Base-by-base conservation (phyloP, 2,888 invertebrate species). In the Nemoura dubitans region DNA sequence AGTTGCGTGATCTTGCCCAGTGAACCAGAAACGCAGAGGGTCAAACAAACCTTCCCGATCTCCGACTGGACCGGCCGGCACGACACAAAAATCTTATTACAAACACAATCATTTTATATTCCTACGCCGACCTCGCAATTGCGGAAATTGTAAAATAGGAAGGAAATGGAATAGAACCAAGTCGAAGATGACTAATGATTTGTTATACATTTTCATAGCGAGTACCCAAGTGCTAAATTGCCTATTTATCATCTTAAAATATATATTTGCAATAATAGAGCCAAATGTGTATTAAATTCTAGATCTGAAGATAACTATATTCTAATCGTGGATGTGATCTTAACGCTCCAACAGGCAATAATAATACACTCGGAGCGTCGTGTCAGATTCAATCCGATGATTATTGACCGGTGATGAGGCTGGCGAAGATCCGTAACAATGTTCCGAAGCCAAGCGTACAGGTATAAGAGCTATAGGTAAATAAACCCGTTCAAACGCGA, bases 271-370 rank as follows among this genome's bases (percentile, higher is more conserved):
- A 81, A 81, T 81, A 81, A 81, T 81, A 30, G 59, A 59, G 59
- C 21, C 59, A 59, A 59, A 59, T 59, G 59, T 59, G 21, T 81
- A 81, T 27, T 30, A 30, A 81, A 81, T 81, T n/a, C 81, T 81
- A 5, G 26, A 81, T 81, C 28, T 81, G 6, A 29, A 81, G 81
- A 81, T 81, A 29, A 81, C 16, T 21, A 81, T 28, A 84, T 84
- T 84, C 76, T 76, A 76, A 84, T 84, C 84, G 27, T 26, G 28
- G 26, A 76, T 30, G 84, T 84, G 84, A 84, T 84, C 84, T 84
- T 84, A 59, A 59, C 84, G 84, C 76, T 59, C 28, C 59, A 84
- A 21, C 59, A 76, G 29, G 29, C 59, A 84, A 76, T 59, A 84
- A 84, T 59, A 84, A 84, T 81, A 81, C 29, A 30, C 30, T 81